A percentile compares a stretch with the other conserved stretches of the same genome.
Evolutionary conservation across 2,888 invertebrate species (phyloP).

Genomic region (Pelosia muscerda): DNA sequence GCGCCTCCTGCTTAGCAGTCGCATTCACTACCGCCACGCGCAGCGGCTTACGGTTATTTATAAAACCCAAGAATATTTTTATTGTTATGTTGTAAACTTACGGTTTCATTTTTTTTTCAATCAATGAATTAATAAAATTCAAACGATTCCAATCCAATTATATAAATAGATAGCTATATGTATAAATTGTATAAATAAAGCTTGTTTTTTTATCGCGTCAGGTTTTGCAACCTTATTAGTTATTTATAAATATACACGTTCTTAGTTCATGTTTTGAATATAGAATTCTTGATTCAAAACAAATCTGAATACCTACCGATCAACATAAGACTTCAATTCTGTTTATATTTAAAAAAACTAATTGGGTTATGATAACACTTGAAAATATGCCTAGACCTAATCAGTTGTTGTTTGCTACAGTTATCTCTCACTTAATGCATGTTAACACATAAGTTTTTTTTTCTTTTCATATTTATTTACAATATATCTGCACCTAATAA

Average conservation of each 20-base stretch:
- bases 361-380: neutral
- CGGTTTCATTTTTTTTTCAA: neutral
- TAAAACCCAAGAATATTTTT: neutral
- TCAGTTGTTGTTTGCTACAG: neutral
- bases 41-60: too few species aligned
- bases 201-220: neutral
- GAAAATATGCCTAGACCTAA: neutral
- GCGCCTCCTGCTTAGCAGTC: too few species aligned
- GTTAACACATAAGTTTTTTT: too few species aligned
- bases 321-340: neutral
- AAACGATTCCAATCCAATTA: neutral
- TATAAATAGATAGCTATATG: too few species aligned
- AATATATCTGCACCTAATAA: neutral
- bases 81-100: neutral
- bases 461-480: too few species aligned
- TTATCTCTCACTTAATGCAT: neutral
- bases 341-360: neutral
- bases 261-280: neutral
- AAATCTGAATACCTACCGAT: neutral
- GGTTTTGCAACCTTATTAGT: neutral
- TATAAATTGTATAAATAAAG: neutral
- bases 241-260: slow-evolving; percentile 4
- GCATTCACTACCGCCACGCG: too few species aligned
- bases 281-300: neutral
- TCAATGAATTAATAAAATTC: neutral